Conservation (phyloP, 2,888 invertebrate species). For the Ophion ellenae region DNA sequence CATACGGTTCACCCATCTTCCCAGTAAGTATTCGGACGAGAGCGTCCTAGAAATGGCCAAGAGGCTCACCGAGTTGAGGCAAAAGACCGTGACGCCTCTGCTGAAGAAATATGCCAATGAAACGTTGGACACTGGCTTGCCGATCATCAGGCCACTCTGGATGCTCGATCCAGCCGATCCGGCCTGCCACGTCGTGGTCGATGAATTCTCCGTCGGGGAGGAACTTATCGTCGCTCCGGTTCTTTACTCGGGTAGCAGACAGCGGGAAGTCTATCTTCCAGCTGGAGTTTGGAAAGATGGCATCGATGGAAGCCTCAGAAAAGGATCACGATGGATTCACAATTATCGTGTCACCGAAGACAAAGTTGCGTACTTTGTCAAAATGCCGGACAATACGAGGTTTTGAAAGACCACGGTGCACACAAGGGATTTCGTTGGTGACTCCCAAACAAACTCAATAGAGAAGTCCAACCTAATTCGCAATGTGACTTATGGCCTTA, state of each 20-base stretch:
- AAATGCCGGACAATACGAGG: constrained; percentile 93
- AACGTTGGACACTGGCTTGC: constrained; percentile 92
- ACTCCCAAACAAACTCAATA: no score
- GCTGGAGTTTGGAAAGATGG: constrained; percentile 97
- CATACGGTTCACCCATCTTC: constrained; percentile 95
- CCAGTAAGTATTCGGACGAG: constrained; percentile 94
- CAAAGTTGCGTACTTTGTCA: constrained; percentile 92
- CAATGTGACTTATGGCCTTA: no score
- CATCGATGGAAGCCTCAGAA: constrained; percentile 92
- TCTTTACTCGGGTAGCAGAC: constrained; percentile 88
- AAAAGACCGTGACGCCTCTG: constrained; percentile 90
- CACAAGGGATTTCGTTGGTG: not conserved
- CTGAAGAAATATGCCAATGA: constrained; percentile 91
- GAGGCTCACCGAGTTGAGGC: constrained; percentile 89
- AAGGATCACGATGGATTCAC: constrained; percentile 96
- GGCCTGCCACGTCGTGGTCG: constrained; percentile 90
- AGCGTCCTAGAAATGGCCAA: constrained; percentile 91
- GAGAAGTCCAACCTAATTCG: no score
- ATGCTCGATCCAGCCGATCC: constrained; percentile 93
- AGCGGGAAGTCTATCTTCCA: constrained; percentile 94
- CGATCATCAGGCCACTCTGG: constrained; percentile 95
- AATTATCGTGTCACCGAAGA: constrained; percentile 92
- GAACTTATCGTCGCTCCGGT: constrained; percentile 96
- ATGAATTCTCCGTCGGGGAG: constrained; percentile 95
- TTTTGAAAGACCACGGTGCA: constrained; percentile 84